Conservation (phyloP, 2,113 vertebrate species). For the Acanthochromis polyacanthus region DNA sequence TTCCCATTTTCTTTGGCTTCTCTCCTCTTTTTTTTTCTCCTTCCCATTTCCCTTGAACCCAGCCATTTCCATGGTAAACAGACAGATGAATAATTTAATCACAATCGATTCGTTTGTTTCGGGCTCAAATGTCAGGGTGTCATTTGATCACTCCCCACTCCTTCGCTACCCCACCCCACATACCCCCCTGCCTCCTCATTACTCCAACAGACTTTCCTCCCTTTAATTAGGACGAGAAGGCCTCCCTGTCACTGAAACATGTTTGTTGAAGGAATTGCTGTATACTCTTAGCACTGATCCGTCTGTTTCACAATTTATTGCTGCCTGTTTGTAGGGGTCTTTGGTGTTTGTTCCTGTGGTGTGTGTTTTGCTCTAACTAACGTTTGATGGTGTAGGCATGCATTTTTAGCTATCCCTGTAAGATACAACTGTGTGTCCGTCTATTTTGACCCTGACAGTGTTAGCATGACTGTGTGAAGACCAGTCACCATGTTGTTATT, state of each 20-base stretch:
- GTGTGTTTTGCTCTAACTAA: not conserved
- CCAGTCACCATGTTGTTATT: conserved; percentile 55
- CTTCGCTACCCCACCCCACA: not conserved
- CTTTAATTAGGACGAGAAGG: conserved; percentile 50
- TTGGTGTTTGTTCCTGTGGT: conserved; percentile 35
- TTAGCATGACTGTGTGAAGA: conserved; percentile 39
- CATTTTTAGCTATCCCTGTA: conserved; percentile 2
- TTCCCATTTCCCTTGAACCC: conserved; percentile 23
- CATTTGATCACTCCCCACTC: conserved; percentile 65
- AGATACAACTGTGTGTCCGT: conserved; percentile 12
- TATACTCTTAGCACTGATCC: conserved; percentile 50
- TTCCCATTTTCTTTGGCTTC: conserved; percentile 1
- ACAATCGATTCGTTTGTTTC: conserved; percentile 78
- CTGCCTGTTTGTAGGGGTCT: conserved; percentile 18
- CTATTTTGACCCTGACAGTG: conserved; percentile 4
- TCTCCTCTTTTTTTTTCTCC: not conserved
- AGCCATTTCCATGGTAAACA: conserved; percentile 68
- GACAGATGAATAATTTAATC: conserved; percentile 81
- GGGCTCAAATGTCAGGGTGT: conserved; percentile 80
- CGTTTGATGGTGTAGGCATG: conserved; percentile 11
- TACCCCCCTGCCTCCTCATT: conserved; percentile 48
- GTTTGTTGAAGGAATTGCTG: conserved; percentile 43
- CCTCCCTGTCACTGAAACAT: conserved; percentile 18
- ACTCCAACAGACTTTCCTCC: conserved; percentile 48
- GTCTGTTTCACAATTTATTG: conserved; percentile 36